Evolutionary conservation across 2,113 vertebrate genomes (phyloP).

Genomic region (Pungitius pungitius): DNA sequence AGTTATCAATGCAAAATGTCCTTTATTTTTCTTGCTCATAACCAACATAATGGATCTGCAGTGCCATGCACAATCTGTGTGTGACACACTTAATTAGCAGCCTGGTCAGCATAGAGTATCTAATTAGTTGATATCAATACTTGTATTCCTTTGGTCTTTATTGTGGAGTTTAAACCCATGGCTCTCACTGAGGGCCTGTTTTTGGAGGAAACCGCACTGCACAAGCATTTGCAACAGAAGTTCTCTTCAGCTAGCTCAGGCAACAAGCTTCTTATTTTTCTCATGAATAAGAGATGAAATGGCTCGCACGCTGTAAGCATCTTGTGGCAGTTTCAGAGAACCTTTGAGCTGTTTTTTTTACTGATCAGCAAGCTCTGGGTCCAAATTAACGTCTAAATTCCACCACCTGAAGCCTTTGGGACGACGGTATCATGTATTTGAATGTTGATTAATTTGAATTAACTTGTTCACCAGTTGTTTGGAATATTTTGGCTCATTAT

Average conservation of each 20-base stretch:
- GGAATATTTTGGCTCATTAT: background rate
- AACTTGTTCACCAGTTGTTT: background rate
- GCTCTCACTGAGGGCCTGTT: slow-evolving; percentile 19
- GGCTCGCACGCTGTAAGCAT: slow-evolving; percentile 20
- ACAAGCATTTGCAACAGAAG: slow-evolving; percentile 24
- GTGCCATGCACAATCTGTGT: slow-evolving; percentile 11
- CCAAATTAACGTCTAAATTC: slow-evolving; percentile 20
- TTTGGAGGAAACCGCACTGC: slow-evolving; percentile 39
- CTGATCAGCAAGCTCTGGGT: slow-evolving; percentile 37
- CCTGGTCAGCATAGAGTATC: slow-evolving; percentile 14
- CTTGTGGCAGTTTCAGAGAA: slow-evolving; percentile 43
- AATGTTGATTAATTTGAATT: background rate
- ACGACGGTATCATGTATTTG: background rate
- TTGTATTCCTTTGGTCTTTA: slow-evolving; percentile 32
- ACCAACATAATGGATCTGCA: slow-evolving; percentile 15
- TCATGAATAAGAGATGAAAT: slow-evolving; percentile 72
- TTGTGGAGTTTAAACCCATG: slow-evolving; percentile 35
- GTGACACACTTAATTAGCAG: slow-evolving; percentile 49
- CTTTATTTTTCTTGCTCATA: background rate
- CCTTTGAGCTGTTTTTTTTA: slow-evolving; percentile 23
- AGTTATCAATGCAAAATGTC: background rate
- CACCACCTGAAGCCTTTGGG: background rate
- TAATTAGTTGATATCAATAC: slow-evolving; percentile 54
- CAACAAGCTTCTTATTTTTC: slow-evolving; percentile 64
- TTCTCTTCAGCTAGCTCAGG: slow-evolving; percentile 36